A percentile compares a stretch with the other conserved stretches of the same genome.
Conservation (phyloP, 1,140 invertebrate species). For the Doryteuthis pealeii region DNA sequence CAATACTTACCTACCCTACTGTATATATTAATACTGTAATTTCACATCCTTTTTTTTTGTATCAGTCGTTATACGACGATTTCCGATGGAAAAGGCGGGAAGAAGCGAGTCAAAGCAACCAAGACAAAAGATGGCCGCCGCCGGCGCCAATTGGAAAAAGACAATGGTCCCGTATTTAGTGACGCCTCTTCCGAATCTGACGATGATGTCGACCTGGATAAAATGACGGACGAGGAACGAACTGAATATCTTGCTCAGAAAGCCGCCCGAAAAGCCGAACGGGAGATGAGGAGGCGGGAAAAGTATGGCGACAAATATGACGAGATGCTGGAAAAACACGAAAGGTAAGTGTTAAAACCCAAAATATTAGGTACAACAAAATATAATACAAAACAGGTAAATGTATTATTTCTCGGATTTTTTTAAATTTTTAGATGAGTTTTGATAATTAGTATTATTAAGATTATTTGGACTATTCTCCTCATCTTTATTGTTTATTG, state of each 20-base stretch:
- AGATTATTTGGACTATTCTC: too few species aligned
- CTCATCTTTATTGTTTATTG: too few species aligned
- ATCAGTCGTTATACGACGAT: conserved; percentile 6
- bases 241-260: conserved; percentile 50
- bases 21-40: too few species aligned
- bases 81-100: conserved; percentile 28
- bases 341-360: conserved; percentile 42
- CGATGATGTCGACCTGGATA: conserved; percentile 52
- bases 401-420: too few species aligned
- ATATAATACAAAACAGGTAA: too few species aligned
- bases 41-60: background rate
- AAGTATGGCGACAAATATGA: conserved; percentile 60
- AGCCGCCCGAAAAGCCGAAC: conserved; percentile 42
- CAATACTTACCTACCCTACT: too few species aligned
- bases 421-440: too few species aligned
- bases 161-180: conserved; percentile 29
- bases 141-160: conserved; percentile 23
- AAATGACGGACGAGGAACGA: conserved; percentile 58
- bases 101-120: conserved; percentile 30
- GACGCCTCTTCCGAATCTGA: conserved; percentile 48
- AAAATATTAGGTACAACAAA: too few species aligned
- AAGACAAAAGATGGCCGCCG: conserved; percentile 23
- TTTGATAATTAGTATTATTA: too few species aligned
- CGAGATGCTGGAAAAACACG: conserved; percentile 52
- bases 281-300: conserved; percentile 50